phyloP scores from a whole-genome alignment of 2,113 vertebrate genomes.

The Actenoides hombroni region DNA sequence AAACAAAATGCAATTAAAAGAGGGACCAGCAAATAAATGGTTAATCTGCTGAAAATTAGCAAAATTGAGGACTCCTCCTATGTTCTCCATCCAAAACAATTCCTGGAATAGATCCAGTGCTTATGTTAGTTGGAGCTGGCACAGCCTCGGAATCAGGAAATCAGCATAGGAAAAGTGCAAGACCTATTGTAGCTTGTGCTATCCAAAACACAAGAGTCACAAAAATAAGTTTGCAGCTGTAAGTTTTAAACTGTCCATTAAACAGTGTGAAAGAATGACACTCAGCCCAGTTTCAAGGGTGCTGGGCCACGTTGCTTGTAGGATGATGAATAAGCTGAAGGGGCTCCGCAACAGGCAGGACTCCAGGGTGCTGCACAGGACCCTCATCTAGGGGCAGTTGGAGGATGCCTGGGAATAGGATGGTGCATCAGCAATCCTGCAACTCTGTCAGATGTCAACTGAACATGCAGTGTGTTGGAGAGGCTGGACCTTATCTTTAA shows the following conservation, averaged over 20 bases:
- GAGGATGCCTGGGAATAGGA: background rate
- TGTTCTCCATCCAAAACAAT: constrained; percentile 35
- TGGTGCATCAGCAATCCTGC: background rate
- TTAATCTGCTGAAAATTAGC: background rate
- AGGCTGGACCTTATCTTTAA: background rate
- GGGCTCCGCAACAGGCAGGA: background rate
- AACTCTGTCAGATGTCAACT: background rate
- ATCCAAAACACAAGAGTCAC: background rate
- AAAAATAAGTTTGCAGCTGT: background rate
- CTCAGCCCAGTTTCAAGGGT: background rate
- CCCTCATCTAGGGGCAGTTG: rapidly evolving
- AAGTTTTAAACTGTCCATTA: background rate
- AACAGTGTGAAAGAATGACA: background rate
- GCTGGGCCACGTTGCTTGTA: background rate
- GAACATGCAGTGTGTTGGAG: background rate
- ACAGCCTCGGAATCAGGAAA: constrained; percentile 18
- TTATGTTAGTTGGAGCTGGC: background rate
- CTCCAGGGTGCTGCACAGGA: background rate
- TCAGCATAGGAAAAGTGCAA: constrained; percentile 28
- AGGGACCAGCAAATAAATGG: background rate
- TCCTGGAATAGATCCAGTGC: constrained; percentile 27
- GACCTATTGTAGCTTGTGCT: background rate
- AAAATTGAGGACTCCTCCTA: background rate
- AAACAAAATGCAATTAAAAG: background rate
- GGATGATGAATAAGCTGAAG: background rate